These are phyloP conservation scores for Fissipunctia ypsillon DNA, from an alignment of 2,888 invertebrate genomes.

Conservation along the genomic window DNA sequence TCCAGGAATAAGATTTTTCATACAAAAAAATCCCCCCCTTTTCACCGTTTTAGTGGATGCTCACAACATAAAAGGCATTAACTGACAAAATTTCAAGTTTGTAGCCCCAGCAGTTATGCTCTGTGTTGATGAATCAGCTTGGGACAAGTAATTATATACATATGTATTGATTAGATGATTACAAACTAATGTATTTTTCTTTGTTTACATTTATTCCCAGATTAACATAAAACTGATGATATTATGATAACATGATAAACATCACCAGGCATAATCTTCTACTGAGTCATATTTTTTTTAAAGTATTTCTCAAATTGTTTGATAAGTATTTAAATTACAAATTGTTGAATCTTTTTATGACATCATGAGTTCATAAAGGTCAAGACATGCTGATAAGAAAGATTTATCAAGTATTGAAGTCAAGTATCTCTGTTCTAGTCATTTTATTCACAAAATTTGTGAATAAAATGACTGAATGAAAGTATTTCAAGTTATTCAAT, in stretches of 20 bases:
- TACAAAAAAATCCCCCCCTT: too few relatives aligned
- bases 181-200: background rate
- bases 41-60: too few relatives aligned
- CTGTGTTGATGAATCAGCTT: too few relatives aligned
- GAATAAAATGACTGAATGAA: too few relatives aligned
- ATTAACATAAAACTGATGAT: constrained; percentile 7
- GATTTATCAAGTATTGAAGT: constrained; percentile 13
- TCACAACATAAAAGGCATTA: too few relatives aligned
- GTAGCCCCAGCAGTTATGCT: too few relatives aligned
- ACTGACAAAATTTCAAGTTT: too few relatives aligned
- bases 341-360: constrained; percentile 20
- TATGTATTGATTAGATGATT: background rate
- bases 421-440: background rate
- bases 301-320: background rate
- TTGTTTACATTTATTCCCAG: constrained; percentile 5
- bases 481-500: background rate
- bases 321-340: background rate
- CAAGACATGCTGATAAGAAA: constrained; percentile 34
- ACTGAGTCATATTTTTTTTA: background rate
- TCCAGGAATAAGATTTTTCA: too few relatives aligned
- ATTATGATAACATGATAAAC: background rate
- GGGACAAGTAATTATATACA: too few relatives aligned
- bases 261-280: background rate
- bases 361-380: constrained; percentile 32
- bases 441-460: constrained; percentile 8